Evolutionary conservation across 2,888 invertebrate genomes (phyloP).

Genomic region (Oxytorus armatus): DNA sequence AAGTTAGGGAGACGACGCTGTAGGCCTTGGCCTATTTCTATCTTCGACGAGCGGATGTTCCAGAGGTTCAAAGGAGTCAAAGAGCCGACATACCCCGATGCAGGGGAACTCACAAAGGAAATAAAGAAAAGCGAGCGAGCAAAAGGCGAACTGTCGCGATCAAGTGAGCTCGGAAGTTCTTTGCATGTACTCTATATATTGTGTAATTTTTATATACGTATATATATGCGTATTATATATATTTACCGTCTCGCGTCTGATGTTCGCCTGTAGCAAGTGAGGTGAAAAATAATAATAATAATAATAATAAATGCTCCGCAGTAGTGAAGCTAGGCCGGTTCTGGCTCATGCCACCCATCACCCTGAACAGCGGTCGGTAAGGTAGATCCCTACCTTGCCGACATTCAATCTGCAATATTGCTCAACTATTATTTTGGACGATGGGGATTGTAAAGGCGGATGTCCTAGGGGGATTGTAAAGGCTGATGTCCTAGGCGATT

Average conservation of each 20-base stretch:
- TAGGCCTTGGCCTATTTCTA: conserved; percentile 47
- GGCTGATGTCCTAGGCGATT: too few species aligned
- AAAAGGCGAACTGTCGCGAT: conserved; percentile 62
- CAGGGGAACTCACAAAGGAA: conserved; percentile 15
- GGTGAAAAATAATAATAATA: conserved; percentile 28
- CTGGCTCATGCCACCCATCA: neutral
- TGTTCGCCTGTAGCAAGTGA: neutral
- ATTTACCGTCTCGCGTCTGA: neutral
- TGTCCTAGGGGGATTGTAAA: too few species aligned
- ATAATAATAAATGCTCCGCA: too few species aligned
- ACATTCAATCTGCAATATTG: too few species aligned
- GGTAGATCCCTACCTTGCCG: too few species aligned
- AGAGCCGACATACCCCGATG: conserved; percentile 45
- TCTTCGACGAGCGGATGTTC: conserved; percentile 39
- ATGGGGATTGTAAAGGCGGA: too few species aligned
- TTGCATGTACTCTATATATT: conserved; percentile 48
- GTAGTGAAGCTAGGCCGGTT: too few species aligned
- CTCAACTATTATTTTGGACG: too few species aligned
- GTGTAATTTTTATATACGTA: too few species aligned
- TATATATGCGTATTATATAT: conserved; percentile 15
- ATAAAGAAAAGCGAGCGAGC: conserved; percentile 46
- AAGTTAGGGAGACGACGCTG: conserved; percentile 16
- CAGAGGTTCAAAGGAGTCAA: conserved; percentile 63
- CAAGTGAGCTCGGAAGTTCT: conserved; percentile 59
- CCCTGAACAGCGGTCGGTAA: too few species aligned